These are phyloP conservation scores for Plumapathes pennacea DNA, from an alignment of 92 coral and sea anemone species.

Conservation along the genomic window DNA sequence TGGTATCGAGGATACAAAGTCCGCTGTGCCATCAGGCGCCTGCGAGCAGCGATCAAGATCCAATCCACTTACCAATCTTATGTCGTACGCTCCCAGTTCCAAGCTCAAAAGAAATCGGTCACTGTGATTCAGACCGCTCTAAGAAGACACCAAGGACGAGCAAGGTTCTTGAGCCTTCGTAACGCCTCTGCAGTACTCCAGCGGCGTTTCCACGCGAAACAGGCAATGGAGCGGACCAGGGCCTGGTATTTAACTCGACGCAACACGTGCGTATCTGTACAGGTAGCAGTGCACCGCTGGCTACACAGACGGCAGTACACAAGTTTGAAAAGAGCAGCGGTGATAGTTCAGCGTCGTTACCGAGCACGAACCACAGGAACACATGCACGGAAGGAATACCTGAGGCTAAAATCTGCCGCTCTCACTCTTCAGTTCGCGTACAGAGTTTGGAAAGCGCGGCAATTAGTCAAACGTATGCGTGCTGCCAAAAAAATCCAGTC, in stretches of 20 bases:
- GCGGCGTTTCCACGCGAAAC: constrained; percentile 59
- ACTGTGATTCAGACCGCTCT: constrained; percentile 65
- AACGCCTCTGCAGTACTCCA: constrained; percentile 54
- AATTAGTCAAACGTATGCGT: no score
- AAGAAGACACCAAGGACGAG: constrained; percentile 37
- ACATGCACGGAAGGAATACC: constrained; percentile 38
- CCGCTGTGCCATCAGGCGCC: constrained; percentile 16
- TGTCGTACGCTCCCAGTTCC: constrained; percentile 39
- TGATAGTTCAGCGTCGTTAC: constrained; percentile 62
- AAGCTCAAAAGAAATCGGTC: constrained; percentile 36
- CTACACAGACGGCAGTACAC: constrained; percentile 37
- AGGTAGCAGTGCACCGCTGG: constrained; percentile 50
- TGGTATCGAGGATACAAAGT: constrained; percentile 48
- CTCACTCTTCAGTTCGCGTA: constrained; percentile 66
- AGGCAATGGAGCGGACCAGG: constrained; percentile 47
- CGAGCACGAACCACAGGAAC: constrained; percentile 51
- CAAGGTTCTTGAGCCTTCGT: constrained; percentile 40
- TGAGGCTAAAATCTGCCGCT: constrained; percentile 55
- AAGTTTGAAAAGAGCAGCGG: constrained; percentile 37
- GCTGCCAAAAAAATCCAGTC: no score
- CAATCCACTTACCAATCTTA: constrained; percentile 70
- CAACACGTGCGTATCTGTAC: constrained; percentile 60
- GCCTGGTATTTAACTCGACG: constrained; percentile 31
- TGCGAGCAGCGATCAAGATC: constrained; percentile 59
- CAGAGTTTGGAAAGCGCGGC: no score